Percentiles rank a stretch among this genome's conserved stretches.
Conservation (phyloP, 2,113 vertebrate genomes). For the Terrapene triunguis region DNA sequence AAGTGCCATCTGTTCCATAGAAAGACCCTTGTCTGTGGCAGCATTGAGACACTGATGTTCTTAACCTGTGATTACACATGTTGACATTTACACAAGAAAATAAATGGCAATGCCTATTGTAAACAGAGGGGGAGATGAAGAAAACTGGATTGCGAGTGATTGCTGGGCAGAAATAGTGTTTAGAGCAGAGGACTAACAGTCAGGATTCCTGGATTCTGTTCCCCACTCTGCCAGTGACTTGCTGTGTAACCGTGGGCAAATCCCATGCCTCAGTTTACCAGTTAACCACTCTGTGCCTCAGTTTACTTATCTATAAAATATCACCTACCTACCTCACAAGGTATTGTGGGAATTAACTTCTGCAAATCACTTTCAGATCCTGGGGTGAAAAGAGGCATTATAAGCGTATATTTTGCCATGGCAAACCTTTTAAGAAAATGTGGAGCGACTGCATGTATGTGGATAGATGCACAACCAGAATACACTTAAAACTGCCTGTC, state of each 20-base stretch:
- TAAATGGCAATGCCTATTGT: background rate
- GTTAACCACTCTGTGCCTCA: background rate
- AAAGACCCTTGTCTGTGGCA: background rate
- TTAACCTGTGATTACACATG: background rate
- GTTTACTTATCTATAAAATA: background rate
- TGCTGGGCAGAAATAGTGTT: background rate
- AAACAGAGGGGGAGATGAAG: background rate
- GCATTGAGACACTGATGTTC: accelerated
- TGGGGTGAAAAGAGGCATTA: background rate
- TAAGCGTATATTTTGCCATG: background rate
- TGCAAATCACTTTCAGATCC: background rate
- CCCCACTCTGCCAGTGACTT: background rate
- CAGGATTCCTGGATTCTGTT: background rate
- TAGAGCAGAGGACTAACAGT: background rate
- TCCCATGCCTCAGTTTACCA: background rate
- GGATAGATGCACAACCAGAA: background rate
- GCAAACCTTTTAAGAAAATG: background rate
- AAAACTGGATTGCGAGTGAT: background rate
- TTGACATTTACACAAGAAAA: background rate
- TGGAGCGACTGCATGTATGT: background rate
- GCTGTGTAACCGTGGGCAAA: accelerated
- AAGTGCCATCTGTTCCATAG: accelerated
- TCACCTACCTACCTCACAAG: background rate
- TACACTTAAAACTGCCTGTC: background rate
- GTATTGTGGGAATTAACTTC: background rate